These are phyloP conservation scores for Enteromius radiatus DNA, from an alignment of 2,797 vertebrate genomes.

Conservation along the genomic window DNA sequence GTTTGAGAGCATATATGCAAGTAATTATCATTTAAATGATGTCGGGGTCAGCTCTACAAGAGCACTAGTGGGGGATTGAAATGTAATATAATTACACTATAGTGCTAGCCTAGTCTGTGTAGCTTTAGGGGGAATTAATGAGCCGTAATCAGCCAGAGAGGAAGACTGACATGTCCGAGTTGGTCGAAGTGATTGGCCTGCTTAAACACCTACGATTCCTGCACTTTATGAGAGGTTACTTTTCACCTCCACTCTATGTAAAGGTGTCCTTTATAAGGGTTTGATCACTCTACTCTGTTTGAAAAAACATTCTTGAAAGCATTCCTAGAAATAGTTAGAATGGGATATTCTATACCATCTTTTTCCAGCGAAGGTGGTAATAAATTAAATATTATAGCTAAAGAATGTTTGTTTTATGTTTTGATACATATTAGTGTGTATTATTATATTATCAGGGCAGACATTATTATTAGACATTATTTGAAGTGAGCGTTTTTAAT, in stretches of 20 bases:
- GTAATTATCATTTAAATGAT: constrained; percentile 48
- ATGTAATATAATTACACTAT: constrained; percentile 43
- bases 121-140: constrained; percentile 37
- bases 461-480: no score
- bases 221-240: no score
- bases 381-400: neutral
- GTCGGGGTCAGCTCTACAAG: constrained; percentile 12
- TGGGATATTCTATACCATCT: neutral
- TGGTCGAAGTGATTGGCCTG: constrained; percentile 6
- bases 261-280: no score
- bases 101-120: constrained; percentile 7
- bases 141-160: constrained; percentile 15
- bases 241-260: no score
- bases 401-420: neutral
- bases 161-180: neutral
- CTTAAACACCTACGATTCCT: constrained; percentile 1
- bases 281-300: no score
- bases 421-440: neutral
- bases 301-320: no score
- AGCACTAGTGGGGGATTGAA: constrained; percentile 23
- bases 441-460: neutral
- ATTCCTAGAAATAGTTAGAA: neutral
- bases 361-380: neutral
- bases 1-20: constrained; percentile 28
- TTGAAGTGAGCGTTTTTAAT: neutral